Conservation (phyloP, 2,888 invertebrate genomes). For the Drosophila paracracens region DNA sequence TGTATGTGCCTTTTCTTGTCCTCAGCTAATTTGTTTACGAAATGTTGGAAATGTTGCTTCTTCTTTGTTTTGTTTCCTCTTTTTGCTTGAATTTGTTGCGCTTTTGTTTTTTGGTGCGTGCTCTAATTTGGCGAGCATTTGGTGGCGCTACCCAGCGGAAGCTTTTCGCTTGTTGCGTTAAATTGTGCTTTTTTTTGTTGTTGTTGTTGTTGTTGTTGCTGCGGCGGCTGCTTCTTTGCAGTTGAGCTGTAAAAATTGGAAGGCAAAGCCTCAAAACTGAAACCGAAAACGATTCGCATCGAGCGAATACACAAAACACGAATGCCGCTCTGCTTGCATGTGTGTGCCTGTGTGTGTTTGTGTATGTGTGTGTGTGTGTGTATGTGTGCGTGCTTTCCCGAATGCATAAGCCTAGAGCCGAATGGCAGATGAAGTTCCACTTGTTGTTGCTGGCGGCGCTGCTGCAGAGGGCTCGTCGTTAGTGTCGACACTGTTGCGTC, state of each 20-base stretch:
- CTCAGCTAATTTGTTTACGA: not conserved
- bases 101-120: constrained; percentile 5
- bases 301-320: constrained; percentile 53
- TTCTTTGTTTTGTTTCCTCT: constrained; percentile 1
- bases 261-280: constrained; percentile 47
- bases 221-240: constrained; percentile 13
- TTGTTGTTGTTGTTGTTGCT: constrained; percentile 6
- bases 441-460: constrained; percentile 61
- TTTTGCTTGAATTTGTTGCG: constrained; percentile 5
- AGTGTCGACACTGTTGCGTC: constrained; percentile 59
- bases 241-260: constrained; percentile 37
- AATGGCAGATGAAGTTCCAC: constrained; percentile 65
- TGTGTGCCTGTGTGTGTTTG: constrained; percentile 1
- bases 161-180: constrained; percentile 52
- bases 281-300: constrained; percentile 52
- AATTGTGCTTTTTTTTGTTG: constrained; percentile 34
- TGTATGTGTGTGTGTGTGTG: constrained; percentile 1
- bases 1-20: not conserved
- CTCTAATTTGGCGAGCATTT: constrained; percentile 17
- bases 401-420: constrained; percentile 55
- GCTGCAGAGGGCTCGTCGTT: constrained; percentile 14
- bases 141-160: constrained; percentile 72
- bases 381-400: constrained; percentile 29
- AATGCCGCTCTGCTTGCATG: constrained; percentile 13
- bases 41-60: not conserved